Evolutionary conservation across 1,140 invertebrate species (phyloP), one percentile per base, ranked within the genome.

Genomic region (Diploscapter pachys): DNA sequence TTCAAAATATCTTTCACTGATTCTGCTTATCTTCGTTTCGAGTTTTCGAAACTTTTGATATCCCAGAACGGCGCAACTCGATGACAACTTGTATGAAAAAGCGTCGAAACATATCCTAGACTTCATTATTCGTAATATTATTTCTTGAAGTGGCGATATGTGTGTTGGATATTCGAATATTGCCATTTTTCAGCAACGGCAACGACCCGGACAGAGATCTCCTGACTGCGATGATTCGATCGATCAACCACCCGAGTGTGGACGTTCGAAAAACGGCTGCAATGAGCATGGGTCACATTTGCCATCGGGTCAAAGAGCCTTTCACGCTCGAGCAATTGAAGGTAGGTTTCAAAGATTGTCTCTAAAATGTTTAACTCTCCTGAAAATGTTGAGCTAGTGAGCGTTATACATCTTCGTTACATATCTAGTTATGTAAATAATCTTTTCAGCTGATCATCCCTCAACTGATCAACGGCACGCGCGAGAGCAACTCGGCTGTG

Each of bases 401-500:
- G 31, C 1, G 31, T 31, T 31, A 31, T 31, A 31, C 1, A 31
- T 31, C 31, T 31, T 31, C 31, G 31, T 31, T 59, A 11, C 31
- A 8, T 65, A 8, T 65, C 63, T 31, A 13, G 9, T 31, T 65
- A 9, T 65, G 51, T 9, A 8, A 8, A 31, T 8, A 0, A 8
- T 8, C 6, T 31, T 65, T 65, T 50, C 31, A 65, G 51, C 48
- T 74, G 56, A 31, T 74, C 9, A 67, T 74, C 3, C 73, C 73
- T 48, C 73, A 74, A 31, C 11, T 74, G 56, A 57, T 74, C 4
- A 74, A 74, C n/a, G 73, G 73, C 11, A 69, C 65, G 9, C 68
- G 70, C 50, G 73, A 74, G 52, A 74, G 73, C 66, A 74, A 74
- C 53, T 68, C 73, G 48, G 4, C 51, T 6, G 73, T 74, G 8